phyloP scores from a whole-genome alignment of 2,888 invertebrate genomes.

The Andrena marginata region DNA sequence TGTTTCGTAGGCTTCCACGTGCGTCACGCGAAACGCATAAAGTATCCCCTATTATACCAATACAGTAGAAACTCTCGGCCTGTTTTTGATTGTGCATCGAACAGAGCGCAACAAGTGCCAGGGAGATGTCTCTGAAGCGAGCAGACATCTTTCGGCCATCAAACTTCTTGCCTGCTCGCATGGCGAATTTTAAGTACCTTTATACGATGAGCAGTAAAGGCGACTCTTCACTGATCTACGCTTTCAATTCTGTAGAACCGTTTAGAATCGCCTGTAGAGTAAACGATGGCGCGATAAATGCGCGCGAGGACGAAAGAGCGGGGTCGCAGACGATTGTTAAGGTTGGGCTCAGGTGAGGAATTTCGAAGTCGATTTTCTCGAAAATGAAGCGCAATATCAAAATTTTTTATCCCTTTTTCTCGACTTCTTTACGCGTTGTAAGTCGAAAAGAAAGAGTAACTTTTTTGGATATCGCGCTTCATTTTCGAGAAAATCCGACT shows the following conservation, averaged over 20 bases:
- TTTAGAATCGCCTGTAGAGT: not conserved
- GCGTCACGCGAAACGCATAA: not conserved
- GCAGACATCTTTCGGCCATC: not conserved
- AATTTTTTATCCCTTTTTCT: too few species aligned
- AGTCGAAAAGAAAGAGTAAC: too few species aligned
- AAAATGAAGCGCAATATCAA: too few species aligned
- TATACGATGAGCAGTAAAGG: not conserved
- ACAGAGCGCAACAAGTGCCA: slow-evolving; percentile 19
- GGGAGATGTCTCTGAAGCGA: not conserved
- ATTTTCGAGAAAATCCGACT: too few species aligned
- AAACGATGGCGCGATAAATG: not conserved
- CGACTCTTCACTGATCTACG: too few species aligned
- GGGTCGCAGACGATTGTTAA: too few species aligned
- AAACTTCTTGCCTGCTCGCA: not conserved
- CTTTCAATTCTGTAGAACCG: too few species aligned
- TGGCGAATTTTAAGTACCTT: not conserved
- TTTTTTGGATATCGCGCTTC: too few species aligned
- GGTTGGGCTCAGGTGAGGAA: too few species aligned
- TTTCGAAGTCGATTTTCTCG: too few species aligned
- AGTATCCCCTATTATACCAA: not conserved
- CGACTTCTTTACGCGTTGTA: too few species aligned
- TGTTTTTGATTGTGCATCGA: not conserved
- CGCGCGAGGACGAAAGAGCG: too few species aligned
- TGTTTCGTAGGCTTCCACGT: not conserved
- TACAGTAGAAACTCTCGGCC: not conserved